Evolutionary conservation across 2,113 vertebrate genomes (phyloP), one percentile per base, ranked within the genome.

Genomic region (Passer montanus): DNA sequence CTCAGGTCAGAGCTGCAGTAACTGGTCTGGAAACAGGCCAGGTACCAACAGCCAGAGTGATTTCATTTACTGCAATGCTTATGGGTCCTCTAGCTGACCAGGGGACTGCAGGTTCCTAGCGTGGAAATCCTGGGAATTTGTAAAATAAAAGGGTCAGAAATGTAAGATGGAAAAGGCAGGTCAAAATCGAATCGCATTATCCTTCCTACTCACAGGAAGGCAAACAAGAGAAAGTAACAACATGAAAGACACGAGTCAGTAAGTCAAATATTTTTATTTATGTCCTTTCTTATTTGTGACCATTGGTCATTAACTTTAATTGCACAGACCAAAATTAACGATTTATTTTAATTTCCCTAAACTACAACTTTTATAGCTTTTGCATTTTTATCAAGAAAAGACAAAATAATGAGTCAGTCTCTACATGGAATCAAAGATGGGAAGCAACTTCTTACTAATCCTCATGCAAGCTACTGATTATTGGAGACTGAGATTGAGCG

Each of bases 391-490:
- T n/a, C 56, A 74, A 74, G 78, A 91, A 72, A 87, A 89, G 87
- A 58, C 70, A 74, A 93, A 89, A 68, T 53, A 28, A 75, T n/a
- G 44, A 68, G 2, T 74, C 86, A 91, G 64, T 68, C 64, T 84
- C 72, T 89, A 56, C 15, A 35, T 5, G n/a, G 83, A 92, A 75
- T 88, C 47, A 49, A 88, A 91, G 43, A 56, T 7, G 64, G 68
- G 79, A 94, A 92, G 75, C 39, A 89, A 92, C 30, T 78, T 92
- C 66, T 84, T 73, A 85, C 28, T 84, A 94, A 81, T 78, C 68
- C 31, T 93, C 95, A 95, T 95, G 93, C 94, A 96, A 94, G 59
- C 60, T 96, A 95, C 53, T 60, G 73, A 70, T 55, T 92, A 92
- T 11, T 84, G 60, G 56, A 95, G 52, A 84, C 49, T 23, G 37